These are phyloP conservation scores for Ophraella communa DNA, from an alignment of 2,888 invertebrate genomes.

Conservation along the genomic window DNA sequence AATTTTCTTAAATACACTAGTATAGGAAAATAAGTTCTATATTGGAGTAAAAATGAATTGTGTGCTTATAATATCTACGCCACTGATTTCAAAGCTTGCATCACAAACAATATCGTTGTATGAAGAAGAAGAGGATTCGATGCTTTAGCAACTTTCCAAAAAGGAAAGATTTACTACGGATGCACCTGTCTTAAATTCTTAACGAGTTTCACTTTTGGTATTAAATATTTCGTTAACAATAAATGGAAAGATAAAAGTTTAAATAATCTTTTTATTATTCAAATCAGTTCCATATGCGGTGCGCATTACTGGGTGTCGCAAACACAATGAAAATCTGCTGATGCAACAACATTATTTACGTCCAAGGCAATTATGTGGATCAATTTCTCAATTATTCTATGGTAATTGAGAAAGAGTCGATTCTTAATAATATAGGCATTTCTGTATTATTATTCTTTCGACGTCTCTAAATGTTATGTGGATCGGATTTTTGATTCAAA, in stretches of 20 bases:
- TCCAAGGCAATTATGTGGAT: too few species aligned
- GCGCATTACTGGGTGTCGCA: background rate
- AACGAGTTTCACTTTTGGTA: background rate
- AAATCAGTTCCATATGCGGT: background rate
- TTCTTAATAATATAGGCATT: too few species aligned
- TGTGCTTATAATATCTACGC: background rate
- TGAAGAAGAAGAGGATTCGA: background rate
- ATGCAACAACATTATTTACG: background rate
- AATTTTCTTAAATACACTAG: too few species aligned
- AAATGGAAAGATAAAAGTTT: background rate
- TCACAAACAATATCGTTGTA: conserved; percentile 2
- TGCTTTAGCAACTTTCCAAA: background rate
- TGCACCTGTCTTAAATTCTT: background rate
- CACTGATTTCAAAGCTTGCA: background rate
- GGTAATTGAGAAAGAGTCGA: too few species aligned
- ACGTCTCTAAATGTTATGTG: too few species aligned
- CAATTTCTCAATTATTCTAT: too few species aligned
- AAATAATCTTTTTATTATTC: background rate
- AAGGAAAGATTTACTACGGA: background rate
- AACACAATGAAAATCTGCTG: background rate
- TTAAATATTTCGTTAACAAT: background rate
- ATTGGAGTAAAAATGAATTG: too few species aligned
- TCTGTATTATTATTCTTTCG: too few species aligned
- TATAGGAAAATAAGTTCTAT: too few species aligned
- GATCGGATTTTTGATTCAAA: too few species aligned